Conservation (phyloP, 2,888 invertebrate species). For the Rutpela maculata region DNA sequence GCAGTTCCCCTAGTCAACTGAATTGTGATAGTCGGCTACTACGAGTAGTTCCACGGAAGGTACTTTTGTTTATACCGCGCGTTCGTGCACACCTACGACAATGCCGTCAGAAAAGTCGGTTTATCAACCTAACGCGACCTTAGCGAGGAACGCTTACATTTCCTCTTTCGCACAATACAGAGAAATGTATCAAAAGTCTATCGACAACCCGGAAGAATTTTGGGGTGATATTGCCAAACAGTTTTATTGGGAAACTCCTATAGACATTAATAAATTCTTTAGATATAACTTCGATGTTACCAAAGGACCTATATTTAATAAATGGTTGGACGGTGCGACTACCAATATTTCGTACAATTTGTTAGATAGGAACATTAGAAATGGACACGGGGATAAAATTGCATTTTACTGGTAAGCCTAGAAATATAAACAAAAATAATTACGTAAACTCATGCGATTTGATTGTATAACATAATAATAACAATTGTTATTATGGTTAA, state of each 20-base stretch:
- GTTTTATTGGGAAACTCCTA: constrained; percentile 93
- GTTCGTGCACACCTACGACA: constrained; percentile 48
- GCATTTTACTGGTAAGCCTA: constrained; percentile 95
- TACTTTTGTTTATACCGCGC: constrained; percentile 19
- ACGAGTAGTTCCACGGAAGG: not conserved
- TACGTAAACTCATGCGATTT: too few species aligned
- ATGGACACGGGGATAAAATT: constrained; percentile 91
- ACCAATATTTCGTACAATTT: constrained; percentile 98
- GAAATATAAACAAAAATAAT: too few species aligned
- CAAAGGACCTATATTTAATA: constrained; percentile 92
- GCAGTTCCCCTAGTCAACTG: constrained; percentile 17
- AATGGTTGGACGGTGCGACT: constrained; percentile 96
- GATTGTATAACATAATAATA: too few species aligned
- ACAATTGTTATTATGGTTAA: too few species aligned
- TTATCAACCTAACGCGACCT: constrained; percentile 77
- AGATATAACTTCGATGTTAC: constrained; percentile 93
- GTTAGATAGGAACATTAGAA: constrained; percentile 92
- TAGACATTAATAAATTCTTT: constrained; percentile 85
- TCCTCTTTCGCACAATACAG: constrained; percentile 85
- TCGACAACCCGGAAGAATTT: constrained; percentile 92
- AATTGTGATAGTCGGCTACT: constrained; percentile 18
- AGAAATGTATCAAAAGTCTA: constrained; percentile 88
- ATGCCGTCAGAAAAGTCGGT: constrained; percentile 78
- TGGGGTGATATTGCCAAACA: constrained; percentile 96
- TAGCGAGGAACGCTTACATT: constrained; percentile 80